Base-by-base conservation (phyloP, 2,113 vertebrate species). In the Phrynosoma blainvillii region DNA sequence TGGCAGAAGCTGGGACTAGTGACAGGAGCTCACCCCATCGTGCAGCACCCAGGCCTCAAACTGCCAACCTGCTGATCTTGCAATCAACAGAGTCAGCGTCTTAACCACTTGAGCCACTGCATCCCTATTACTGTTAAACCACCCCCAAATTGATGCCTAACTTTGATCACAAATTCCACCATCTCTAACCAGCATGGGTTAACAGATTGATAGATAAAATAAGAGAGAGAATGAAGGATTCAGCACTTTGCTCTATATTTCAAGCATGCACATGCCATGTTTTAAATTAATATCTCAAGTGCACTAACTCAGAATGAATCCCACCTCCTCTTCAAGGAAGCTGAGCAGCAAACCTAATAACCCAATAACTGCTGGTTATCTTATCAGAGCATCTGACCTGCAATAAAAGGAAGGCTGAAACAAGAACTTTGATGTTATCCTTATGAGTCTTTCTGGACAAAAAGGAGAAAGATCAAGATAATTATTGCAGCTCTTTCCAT, bases 381-480 rank as follows among this genome's bases (percentile, higher is more conserved):
- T 90, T 88, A 91, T 80, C 86, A 62, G 2, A 0, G 11, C 8
- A 89, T 87, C 82, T 79, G 68, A 68, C 91, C 76, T 82, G 86
- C 3, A 20, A 84, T 65, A 66, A 88, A 70, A 83, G n/a, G 71
- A 84, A 13, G 93, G 68, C 5, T 23, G 30, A 84, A 52, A 73
- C 11, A 68, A 87, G 82, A 96, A 89, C 85, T 87, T 93, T 87
- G 86, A 82, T 2, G 27, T 89, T 36, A 71, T 40, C 11, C 10
- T 21, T 66, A 85, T 4, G 42, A 89, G 82, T 25, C 56, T 82
- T 84, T 90, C 87, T 16, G 54, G 89, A 88, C 90, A 94, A 88
- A 81, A 32, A 36, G 18, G 87, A 84, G 27, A 75, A 85, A 88
- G 32, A 16, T 62, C 74, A 79, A 87, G 88, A 88, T 94, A 94